Evolutionary conservation across 2,888 invertebrate species (phyloP), one percentile per base, ranked within the genome.

Genomic region (Eilema depressum): DNA sequence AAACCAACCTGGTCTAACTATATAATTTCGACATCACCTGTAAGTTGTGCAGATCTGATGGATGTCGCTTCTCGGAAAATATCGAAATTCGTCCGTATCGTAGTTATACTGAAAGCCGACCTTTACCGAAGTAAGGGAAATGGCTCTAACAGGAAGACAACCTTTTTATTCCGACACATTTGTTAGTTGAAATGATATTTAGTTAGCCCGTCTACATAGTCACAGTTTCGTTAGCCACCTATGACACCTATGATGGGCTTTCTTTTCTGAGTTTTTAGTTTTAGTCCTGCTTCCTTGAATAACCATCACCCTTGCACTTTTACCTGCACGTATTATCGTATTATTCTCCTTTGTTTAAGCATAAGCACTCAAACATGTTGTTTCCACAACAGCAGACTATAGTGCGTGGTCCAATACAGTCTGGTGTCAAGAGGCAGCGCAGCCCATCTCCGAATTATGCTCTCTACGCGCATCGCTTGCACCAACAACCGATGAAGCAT

Each of bases 361-460:
- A 81, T 75, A 87, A 89, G 83, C 88, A 90, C 76, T 89, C 89
- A 82, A 86, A 89, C 88, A 89, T 89, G 89, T 79, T 89, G 84
- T 88, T 88, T 70, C 87, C 88, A 77, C 89, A 85, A 83, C 91
- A 91, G 87, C 93, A 92, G 85, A 91, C 90, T 7, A 89, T 94
- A 74, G 93, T 93, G 66, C 92, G 94, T 26, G 92, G 93, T n/a
- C 93, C 93, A 0, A 90, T 93, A 41, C 94, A 94, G 65, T 75
- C 85, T 0, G 93, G 93, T 12, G 92, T 95, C 1, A 96, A 96
- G 82, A 91, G 96, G 7, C 93, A 92, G 0, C 94, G 96, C 23
- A 96, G 96, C 73, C 96, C 96, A 0, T 96, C 96, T 3, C 96
- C 96, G 0, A 96, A 96, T 0, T 95, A 95, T 76, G 90, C 94